These are phyloP conservation scores for Leptinotarsa haldemani DNA, from an alignment of 2,888 invertebrate genomes.

Conservation along the genomic window DNA sequence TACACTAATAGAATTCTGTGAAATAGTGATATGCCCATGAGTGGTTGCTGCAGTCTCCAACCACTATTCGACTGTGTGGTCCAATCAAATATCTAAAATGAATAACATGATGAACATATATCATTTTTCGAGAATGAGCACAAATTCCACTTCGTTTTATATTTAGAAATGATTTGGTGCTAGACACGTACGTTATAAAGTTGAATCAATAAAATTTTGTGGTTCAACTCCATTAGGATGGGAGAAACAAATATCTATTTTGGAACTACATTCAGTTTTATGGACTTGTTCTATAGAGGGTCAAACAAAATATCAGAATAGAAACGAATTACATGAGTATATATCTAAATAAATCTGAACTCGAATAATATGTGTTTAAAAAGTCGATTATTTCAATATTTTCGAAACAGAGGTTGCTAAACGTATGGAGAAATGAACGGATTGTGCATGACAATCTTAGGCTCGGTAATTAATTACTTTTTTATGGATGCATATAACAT, in stretches of 20 bases:
- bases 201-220: slow-evolving; percentile 18
- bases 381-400: not conserved
- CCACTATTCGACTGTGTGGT: no score
- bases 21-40: no score
- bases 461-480: no score
- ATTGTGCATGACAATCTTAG: no score
- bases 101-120: not conserved
- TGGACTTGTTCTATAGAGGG: slow-evolving; percentile 15
- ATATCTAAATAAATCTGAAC: not conserved
- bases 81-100: not conserved
- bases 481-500: no score
- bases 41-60: no score
- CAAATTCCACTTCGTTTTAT: slow-evolving; percentile 13
- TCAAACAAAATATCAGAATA: not conserved
- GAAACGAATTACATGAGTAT: not conserved
- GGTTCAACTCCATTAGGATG: slow-evolving; percentile 8
- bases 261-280: slow-evolving; percentile 17
- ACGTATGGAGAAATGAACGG: no score
- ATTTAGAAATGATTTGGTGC: slow-evolving; percentile 14
- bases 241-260: slow-evolving; percentile 14
- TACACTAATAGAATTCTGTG: no score
- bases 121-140: not conserved
- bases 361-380: not conserved
- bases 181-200: slow-evolving; percentile 4
- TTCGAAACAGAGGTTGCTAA: no score